phyloP scores from a whole-genome alignment of 2,797 vertebrate genomes.

The Enteromius fasciolatus region DNA sequence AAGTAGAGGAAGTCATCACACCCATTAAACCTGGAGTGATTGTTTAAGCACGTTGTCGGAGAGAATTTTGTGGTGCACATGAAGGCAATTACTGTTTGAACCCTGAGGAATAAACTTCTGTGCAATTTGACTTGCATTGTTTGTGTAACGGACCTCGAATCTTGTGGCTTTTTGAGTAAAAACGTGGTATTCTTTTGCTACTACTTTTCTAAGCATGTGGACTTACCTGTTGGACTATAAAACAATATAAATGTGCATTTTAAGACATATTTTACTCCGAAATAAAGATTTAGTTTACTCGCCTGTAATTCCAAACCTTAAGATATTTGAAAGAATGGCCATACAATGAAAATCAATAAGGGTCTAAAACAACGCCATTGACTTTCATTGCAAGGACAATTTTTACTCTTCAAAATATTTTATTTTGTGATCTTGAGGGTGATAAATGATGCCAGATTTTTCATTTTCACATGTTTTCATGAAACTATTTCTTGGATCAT shows the following conservation, averaged over 20 bases:
- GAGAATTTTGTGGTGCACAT: slow-evolving; percentile 4
- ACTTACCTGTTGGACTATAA: not conserved
- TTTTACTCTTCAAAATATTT: not conserved
- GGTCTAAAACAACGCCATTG: not conserved
- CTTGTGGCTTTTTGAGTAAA: not conserved
- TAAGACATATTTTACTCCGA: not conserved
- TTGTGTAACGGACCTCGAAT: not conserved
- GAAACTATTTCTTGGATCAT: not conserved
- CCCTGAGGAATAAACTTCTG: not conserved
- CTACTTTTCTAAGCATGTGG: not conserved
- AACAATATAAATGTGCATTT: not conserved
- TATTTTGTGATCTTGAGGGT: not conserved
- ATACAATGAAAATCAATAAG: not conserved
- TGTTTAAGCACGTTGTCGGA: not conserved
- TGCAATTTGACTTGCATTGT: not conserved
- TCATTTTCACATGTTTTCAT: not conserved
- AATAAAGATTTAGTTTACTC: not conserved
- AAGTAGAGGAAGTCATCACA: slow-evolving; percentile 22
- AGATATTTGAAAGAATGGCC: not conserved
- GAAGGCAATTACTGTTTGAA: not conserved
- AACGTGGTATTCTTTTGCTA: not conserved
- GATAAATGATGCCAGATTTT: not conserved
- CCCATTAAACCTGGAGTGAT: slow-evolving; percentile 8
- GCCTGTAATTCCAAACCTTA: not conserved
- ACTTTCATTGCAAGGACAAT: not conserved